Evolutionary conservation across 2,888 invertebrate species (phyloP).

Genomic region (Lepidonotus clava): DNA sequence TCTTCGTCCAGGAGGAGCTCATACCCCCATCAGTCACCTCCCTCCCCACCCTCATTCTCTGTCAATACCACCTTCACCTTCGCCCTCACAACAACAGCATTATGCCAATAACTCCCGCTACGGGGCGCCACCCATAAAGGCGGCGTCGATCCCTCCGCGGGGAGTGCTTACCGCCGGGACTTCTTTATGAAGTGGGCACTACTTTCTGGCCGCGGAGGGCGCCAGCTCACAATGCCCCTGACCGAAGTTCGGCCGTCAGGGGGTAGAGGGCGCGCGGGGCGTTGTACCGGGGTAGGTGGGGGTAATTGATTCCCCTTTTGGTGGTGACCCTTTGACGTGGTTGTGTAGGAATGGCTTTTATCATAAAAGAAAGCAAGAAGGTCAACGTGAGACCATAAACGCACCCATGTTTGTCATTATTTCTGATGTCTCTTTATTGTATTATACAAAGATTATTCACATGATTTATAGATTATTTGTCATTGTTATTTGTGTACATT

Average conservation of each 20-base stretch:
- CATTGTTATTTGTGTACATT: neutral
- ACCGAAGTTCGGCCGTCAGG: neutral
- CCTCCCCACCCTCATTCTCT: neutral
- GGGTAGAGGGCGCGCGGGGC: neutral
- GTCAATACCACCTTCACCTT: too few relatives aligned
- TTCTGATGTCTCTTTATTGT: too few relatives aligned
- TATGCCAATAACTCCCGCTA: neutral
- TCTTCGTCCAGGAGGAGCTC: too few relatives aligned
- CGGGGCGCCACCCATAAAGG: conserved; percentile 13
- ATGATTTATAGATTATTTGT: neutral
- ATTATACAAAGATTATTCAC: too few relatives aligned
- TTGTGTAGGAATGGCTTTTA: too few relatives aligned
- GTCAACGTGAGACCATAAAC: too few relatives aligned
- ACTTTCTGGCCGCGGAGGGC: neutral
- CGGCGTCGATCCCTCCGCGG: neutral
- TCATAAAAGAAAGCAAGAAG: too few relatives aligned
- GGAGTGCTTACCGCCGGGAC: too few relatives aligned
- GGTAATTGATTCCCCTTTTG: too few relatives aligned
- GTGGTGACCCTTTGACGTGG: too few relatives aligned
- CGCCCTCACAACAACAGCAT: conserved; percentile 18
- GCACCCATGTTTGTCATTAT: too few relatives aligned
- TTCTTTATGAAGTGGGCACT: too few relatives aligned
- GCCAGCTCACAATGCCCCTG: neutral
- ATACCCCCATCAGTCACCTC: neutral
- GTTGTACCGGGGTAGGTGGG: neutral